phyloP scores from a whole-genome alignment of 2,797 vertebrate species.

The Sebastes hopkinsi region DNA sequence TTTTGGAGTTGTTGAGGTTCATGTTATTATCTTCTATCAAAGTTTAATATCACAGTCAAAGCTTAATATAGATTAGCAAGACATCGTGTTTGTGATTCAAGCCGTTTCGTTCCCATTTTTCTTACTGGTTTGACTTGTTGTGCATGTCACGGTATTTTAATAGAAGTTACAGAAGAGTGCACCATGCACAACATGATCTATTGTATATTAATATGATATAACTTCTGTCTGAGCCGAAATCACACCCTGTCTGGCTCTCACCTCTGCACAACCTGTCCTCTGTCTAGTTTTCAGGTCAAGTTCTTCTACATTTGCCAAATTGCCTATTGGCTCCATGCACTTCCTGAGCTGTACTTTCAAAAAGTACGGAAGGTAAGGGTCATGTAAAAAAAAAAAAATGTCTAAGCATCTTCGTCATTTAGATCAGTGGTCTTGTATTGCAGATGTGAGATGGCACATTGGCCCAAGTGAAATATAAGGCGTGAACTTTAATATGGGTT shows the following conservation, averaged over 20 bases:
- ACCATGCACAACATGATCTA: background rate
- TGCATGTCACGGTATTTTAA: background rate
- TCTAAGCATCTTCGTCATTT: background rate
- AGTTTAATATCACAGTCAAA: background rate
- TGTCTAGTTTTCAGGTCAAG: slow-evolving; percentile 89
- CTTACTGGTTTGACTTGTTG: background rate
- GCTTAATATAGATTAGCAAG: background rate
- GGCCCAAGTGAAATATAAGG: background rate
- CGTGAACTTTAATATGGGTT: background rate
- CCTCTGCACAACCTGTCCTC: slow-evolving; percentile 28
- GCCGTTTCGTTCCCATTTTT: background rate
- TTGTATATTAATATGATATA: background rate
- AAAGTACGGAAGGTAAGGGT: slow-evolving; percentile 86
- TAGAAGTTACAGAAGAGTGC: background rate
- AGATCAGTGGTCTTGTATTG: background rate
- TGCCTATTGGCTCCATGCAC: slow-evolving; percentile 88
- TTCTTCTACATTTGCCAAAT: slow-evolving; percentile 93
- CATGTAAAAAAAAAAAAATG: background rate
- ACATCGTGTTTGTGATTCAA: background rate
- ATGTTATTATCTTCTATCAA: background rate
- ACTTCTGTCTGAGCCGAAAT: background rate
- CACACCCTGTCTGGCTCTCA: background rate
- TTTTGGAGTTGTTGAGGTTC: background rate
- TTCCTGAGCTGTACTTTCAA: slow-evolving; percentile 89
- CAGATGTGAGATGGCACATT: background rate